These are phyloP conservation scores for Dasysyrphus tricinctus DNA, from an alignment of 2,888 invertebrate genomes.

Conservation along the genomic window DNA sequence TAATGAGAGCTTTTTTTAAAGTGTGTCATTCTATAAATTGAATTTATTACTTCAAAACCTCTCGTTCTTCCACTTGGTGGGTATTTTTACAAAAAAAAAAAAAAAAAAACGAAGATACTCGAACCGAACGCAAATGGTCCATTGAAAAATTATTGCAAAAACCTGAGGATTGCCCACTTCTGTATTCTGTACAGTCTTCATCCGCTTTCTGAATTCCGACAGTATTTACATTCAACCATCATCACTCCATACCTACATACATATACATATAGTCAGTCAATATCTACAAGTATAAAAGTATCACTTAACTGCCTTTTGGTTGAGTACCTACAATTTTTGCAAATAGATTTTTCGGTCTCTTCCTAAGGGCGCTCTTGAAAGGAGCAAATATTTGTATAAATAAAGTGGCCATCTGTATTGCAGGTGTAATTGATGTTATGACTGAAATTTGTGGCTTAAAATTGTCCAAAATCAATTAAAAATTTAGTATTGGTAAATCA, in stretches of 20 bases:
- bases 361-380: neutral
- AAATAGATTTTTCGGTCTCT: neutral
- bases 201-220: neutral
- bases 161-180: neutral
- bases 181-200: conserved; percentile 2
- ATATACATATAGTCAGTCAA: neutral
- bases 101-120: neutral
- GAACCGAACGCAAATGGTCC: neutral
- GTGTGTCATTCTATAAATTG: neutral
- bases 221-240: conserved; percentile 2
- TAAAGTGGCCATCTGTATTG: neutral
- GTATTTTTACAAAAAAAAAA: neutral
- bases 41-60: neutral
- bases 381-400: neutral
- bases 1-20: conserved; percentile 2
- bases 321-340: neutral
- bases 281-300: neutral
- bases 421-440: neutral
- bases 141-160: neutral
- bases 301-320: conserved; percentile 1
- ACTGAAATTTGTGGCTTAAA: too few species aligned
- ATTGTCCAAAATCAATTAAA: too few species aligned
- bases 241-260: neutral
- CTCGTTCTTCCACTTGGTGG: neutral
- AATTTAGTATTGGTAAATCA: too few species aligned